These are phyloP conservation scores for Muraenolepis orangiensis DNA, from an alignment of 2,797 vertebrate genomes.

Conservation along the genomic window DNA sequence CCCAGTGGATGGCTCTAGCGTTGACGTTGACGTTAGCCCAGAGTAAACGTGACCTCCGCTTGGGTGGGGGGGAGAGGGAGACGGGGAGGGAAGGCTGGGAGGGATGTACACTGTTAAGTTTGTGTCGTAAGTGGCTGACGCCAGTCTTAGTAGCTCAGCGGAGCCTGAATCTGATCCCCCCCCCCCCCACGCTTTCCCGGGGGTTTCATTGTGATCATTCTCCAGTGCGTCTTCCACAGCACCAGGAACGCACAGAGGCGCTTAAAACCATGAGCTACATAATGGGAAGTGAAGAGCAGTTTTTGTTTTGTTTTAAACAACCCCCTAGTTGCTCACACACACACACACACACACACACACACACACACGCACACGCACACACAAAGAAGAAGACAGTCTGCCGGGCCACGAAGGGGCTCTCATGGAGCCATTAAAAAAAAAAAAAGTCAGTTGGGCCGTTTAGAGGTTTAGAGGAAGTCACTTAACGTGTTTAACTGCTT, in stretches of 20 bases:
- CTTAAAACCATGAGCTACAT: too few relatives aligned
- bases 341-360: background rate
- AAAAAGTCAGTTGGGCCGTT: conserved; percentile 61
- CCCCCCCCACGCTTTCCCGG: too few relatives aligned
- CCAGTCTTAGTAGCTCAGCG: conserved; percentile 51
- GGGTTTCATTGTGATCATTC: background rate
- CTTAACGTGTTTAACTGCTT: conserved; percentile 61
- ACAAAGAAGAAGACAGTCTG: too few relatives aligned
- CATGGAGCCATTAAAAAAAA: conserved; percentile 47
- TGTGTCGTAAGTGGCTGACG: conserved; percentile 20
- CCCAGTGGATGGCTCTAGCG: conserved; percentile 19
- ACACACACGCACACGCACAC: background rate
- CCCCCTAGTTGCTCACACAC: background rate
- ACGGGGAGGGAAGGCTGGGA: too few relatives aligned
- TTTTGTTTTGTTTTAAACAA: background rate
- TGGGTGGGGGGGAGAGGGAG: conserved; percentile 25
- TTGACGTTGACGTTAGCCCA: conserved; percentile 22
- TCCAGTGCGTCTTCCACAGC: too few relatives aligned
- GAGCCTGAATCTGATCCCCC: too few relatives aligned
- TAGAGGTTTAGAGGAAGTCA: conserved; percentile 62
- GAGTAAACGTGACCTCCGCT: conserved; percentile 39
- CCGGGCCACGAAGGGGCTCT: background rate
- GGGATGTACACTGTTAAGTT: conserved; percentile 6
- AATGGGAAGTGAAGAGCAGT: too few relatives aligned
- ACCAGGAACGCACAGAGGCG: too few relatives aligned